Evolutionary conservation across 2,797 vertebrate species (phyloP).

Genomic region (Adrianichthys oophorus): DNA sequence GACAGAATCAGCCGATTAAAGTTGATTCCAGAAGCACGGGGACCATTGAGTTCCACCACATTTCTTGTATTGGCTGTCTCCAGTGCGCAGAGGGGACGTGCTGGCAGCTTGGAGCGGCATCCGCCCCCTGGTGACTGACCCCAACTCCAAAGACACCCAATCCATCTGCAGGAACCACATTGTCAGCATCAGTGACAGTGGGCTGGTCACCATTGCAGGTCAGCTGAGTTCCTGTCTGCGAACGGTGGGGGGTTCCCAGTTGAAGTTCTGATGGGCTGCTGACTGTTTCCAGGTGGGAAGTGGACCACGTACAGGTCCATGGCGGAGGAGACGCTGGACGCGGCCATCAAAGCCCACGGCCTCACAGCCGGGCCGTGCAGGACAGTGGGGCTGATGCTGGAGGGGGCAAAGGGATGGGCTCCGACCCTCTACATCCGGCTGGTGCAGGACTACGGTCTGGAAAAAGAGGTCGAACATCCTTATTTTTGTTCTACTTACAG

Average conservation of each 20-base stretch:
- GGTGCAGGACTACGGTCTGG: constrained; percentile 95
- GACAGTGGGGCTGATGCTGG: constrained; percentile 87
- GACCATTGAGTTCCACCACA: too few species aligned
- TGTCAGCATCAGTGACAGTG: constrained; percentile 85
- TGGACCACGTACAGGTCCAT: constrained; percentile 96
- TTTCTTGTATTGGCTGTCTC: not conserved
- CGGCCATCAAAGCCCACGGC: constrained; percentile 72
- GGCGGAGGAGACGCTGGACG: constrained; percentile 90
- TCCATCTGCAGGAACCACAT: constrained; percentile 94
- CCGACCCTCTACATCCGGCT: constrained; percentile 94
- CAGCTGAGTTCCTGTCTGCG: constrained; percentile 21
- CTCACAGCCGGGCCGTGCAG: constrained; percentile 74
- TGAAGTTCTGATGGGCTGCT: not conserved
- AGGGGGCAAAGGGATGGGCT: constrained; percentile 90
- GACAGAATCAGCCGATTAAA: too few species aligned
- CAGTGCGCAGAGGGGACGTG: constrained; percentile 96
- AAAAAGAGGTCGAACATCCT: constrained; percentile 83
- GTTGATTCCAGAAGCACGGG: too few species aligned
- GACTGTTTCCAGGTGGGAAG: constrained; percentile 85
- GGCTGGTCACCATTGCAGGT: constrained; percentile 96
- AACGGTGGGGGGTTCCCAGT: too few species aligned
- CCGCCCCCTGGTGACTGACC: constrained; percentile 92
- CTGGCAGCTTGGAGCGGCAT: constrained; percentile 98
- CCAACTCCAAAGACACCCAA: constrained; percentile 92
- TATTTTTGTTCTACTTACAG: not conserved